Conservation (phyloP, 2,888 invertebrate genomes). For the Chesias legatella region DNA sequence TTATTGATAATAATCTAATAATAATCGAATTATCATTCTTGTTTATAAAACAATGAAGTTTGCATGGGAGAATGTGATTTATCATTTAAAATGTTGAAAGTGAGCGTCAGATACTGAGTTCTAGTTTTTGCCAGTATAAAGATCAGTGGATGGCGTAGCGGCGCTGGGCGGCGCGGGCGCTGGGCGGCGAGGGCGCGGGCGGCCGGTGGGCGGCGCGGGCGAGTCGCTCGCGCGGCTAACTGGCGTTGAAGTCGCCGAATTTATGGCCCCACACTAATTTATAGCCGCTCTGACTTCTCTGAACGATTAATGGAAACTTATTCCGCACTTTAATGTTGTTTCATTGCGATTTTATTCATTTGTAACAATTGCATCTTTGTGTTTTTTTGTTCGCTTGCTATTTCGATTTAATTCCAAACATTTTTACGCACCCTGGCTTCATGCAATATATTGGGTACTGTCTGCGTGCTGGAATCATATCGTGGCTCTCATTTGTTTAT, state of each 20-base stretch:
- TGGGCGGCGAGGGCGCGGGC: slow-evolving; percentile 33
- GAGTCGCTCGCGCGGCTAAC: slow-evolving; percentile 38
- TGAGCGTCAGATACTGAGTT: slow-evolving; percentile 8
- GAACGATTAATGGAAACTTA: slow-evolving; percentile 60
- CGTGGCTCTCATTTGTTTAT: no score
- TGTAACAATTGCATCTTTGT: slow-evolving; percentile 3
- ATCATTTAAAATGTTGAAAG: slow-evolving; percentile 1
- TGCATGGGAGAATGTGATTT: no score
- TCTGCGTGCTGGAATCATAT: no score
- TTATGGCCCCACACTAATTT: slow-evolving; percentile 65
- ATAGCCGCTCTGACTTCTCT: slow-evolving; percentile 40
- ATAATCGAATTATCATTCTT: no score
- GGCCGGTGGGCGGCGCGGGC: slow-evolving; percentile 48
- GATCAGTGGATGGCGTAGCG: slow-evolving; percentile 14
- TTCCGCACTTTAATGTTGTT: slow-evolving; percentile 26
- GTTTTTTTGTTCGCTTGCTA: not conserved
- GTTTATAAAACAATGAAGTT: no score
- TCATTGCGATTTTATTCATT: slow-evolving; percentile 24
- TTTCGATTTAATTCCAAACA: no score
- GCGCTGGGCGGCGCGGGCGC: slow-evolving; percentile 44
- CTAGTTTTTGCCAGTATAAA: not conserved
- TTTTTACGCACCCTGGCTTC: no score
- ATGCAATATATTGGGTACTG: no score
- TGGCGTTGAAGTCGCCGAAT: slow-evolving; percentile 54
- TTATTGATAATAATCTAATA: no score